Base-by-base conservation (phyloP, 2,113 vertebrate genomes). In the Sapajus apella region DNA sequence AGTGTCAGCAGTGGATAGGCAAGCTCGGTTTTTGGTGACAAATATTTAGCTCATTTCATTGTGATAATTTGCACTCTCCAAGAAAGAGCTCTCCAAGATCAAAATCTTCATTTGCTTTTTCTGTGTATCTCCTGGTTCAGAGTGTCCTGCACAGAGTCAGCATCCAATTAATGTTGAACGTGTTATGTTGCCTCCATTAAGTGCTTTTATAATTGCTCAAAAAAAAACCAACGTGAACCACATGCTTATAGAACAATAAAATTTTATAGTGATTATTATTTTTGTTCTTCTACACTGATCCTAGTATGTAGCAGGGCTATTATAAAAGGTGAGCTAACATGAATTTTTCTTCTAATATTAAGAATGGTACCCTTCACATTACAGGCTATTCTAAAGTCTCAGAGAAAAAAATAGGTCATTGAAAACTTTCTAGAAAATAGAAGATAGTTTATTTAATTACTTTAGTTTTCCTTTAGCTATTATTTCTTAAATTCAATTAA, bases 401-500 rank as follows among this genome's bases (percentile, higher is more conserved):
- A 86, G 50, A 77, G 11, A 79, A 79, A 27, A 56, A 50, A 45
- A 40, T 32, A 85, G 23, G 37, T 75, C 35, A 73, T 23, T 85
- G 17, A 95, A 94, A 94, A 90, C n/a, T 94, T 90, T 97, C 79
- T 87, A 88, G 61, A 21, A 75, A 50, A 50, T 68, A 95, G 58
- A 61, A 95, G 47, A 70, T 93, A 90, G 79, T 97, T 96, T 68
- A 66, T 90, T 95, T 91, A 76, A 72, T 56, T 85, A 85, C 16
- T 94, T 86, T 17, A 88, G 35, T 96, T 97, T 97, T 96, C 43
- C 6, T 84, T 82, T 85, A 75, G 72, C 1, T 64, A 37, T 64
- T 85, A 32, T 50, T 50, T 91, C 77, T 96, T 90, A 90, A 75
- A 89, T 97, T 18, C 83, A 25, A 94, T 95, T 95, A 92, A 95